phyloP scores from a whole-genome alignment of 1,140 invertebrate species.

The Geopemphigus sp. region DNA sequence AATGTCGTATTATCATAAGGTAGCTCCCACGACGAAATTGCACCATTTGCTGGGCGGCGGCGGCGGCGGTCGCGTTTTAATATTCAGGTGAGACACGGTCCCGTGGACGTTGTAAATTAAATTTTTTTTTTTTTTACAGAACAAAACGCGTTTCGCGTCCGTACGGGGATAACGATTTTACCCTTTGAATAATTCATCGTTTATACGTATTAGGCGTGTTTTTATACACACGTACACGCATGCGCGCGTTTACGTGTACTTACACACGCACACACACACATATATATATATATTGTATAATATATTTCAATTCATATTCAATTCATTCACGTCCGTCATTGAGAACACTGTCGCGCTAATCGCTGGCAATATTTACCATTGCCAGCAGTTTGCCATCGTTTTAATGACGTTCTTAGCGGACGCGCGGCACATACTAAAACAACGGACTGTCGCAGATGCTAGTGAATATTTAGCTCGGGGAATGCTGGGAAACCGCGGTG shows the following conservation, averaged over 20 bases:
- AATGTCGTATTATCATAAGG: constrained; percentile 32
- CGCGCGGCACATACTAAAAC: constrained; percentile 29
- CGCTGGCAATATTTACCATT: constrained; percentile 34
- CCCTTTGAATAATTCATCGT: constrained; percentile 37
- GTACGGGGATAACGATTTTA: constrained; percentile 43
- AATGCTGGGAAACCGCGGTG: constrained; percentile 19
- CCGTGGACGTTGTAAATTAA: constrained; percentile 39
- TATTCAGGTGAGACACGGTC: constrained; percentile 29
- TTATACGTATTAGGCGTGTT: constrained; percentile 26
- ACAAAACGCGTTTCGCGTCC: constrained; percentile 25
- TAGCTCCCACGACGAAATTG: constrained; percentile 46
- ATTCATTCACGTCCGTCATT: constrained; percentile 41
- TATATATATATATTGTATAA: constrained; percentile 15
- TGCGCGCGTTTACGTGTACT: not conserved
- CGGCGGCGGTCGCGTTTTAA: too few relatives aligned
- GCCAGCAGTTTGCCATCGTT: constrained; percentile 41
- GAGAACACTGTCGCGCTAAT: constrained; percentile 45
- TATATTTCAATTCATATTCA: constrained; percentile 39
- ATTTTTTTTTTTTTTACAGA: constrained; percentile 33
- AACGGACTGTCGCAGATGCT: constrained; percentile 3
- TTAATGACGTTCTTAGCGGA: constrained; percentile 42
- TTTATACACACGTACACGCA: constrained; percentile 1
- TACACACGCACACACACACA: not conserved
- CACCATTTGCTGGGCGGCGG: constrained; percentile 31
- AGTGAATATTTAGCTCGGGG: constrained; percentile 10